phyloP scores from a whole-genome alignment of 2,797 vertebrate species.

The Crypturellus tataupa region DNA sequence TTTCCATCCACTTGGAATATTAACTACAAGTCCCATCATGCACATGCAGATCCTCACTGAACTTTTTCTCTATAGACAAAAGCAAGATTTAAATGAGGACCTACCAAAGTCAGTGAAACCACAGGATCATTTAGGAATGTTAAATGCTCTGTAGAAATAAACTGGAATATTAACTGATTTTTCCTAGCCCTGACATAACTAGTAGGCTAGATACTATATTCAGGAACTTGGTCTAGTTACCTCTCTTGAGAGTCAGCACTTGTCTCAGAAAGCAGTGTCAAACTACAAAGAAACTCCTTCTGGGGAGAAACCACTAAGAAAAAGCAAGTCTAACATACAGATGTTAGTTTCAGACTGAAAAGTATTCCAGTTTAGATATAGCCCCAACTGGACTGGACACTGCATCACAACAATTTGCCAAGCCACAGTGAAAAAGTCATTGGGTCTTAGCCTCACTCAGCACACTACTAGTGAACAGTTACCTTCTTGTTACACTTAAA shows the following conservation, averaged over 20 bases:
- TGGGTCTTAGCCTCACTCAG: not conserved
- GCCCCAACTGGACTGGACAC: not conserved
- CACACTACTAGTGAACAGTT: not conserved
- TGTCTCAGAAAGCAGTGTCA: not conserved
- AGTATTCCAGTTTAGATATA: not conserved
- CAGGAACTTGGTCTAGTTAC: not conserved
- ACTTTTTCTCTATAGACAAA: not conserved
- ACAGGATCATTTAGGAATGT: not conserved
- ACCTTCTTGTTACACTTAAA: not conserved
- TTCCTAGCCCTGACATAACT: not conserved
- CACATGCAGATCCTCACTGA: not conserved
- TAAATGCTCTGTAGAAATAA: conserved; percentile 1
- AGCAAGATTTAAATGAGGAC: not conserved
- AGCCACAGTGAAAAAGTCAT: not conserved
- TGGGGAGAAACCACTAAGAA: not conserved
- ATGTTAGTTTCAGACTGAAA: not conserved
- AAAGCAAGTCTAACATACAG: not conserved
- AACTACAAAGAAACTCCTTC: not conserved
- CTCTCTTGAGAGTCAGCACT: not conserved
- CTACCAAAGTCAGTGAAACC: not conserved
- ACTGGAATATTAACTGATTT: not conserved
- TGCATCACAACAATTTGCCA: not conserved
- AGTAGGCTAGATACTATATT: not conserved
- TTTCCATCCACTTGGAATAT: not conserved
- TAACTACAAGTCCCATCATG: not conserved